These are phyloP conservation scores for Drosophila rubida DNA, from an alignment of 2,888 invertebrate genomes.

Conservation along the genomic window DNA sequence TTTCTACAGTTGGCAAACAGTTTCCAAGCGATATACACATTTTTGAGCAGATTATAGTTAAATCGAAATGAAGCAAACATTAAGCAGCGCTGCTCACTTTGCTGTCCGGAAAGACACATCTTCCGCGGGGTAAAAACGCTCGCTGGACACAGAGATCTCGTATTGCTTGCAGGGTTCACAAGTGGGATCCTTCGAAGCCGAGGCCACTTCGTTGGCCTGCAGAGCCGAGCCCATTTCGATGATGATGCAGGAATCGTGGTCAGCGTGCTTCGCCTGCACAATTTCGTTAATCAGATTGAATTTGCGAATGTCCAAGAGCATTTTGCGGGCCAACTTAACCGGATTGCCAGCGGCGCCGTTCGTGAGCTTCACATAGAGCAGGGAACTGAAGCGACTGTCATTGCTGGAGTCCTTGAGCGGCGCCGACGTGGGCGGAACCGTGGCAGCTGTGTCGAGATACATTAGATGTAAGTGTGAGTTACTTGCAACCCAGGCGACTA, in stretches of 20 bases:
- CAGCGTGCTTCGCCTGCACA: constrained; percentile 27
- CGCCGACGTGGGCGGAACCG: not conserved
- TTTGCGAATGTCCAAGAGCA: constrained; percentile 17
- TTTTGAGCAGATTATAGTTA: too few relatives aligned
- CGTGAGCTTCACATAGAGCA: constrained; percentile 10
- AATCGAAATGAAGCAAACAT: too few relatives aligned
- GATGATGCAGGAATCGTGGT: not conserved
- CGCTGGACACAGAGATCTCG: not conserved
- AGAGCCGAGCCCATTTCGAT: constrained; percentile 30
- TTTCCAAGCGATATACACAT: too few relatives aligned
- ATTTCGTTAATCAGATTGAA: constrained; percentile 36
- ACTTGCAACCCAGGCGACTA: not conserved
- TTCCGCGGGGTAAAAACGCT: not conserved
- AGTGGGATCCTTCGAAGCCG: not conserved
- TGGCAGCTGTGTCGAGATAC: not conserved
- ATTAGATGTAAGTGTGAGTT: not conserved
- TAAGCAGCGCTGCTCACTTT: too few relatives aligned
- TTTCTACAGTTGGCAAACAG: too few relatives aligned
- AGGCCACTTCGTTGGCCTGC: constrained; percentile 22
- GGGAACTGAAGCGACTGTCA: constrained; percentile 17
- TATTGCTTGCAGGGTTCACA: not conserved
- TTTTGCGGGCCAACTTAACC: constrained; percentile 9
- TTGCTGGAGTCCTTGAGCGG: not conserved
- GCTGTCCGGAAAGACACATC: too few relatives aligned
- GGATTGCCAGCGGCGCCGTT: not conserved